Percentiles rank a stretch among this genome's conserved stretches.
Conservation (phyloP, 1,140 invertebrate species). For the Aphelinus atriplicis region DNA sequence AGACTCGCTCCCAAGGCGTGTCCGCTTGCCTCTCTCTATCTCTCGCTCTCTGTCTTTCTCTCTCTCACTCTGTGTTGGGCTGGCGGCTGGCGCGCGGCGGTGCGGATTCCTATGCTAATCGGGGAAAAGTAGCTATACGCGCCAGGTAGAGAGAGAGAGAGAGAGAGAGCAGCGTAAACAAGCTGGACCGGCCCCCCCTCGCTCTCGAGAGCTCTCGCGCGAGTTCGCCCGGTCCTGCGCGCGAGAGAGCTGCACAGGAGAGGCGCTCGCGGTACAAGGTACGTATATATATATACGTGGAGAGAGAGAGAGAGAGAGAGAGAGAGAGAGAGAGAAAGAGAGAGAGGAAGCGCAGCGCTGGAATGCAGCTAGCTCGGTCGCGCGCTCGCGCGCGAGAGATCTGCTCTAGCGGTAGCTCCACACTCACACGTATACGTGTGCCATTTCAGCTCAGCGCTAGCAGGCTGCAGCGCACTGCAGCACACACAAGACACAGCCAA, state of each 20-base stretch:
- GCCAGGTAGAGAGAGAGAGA: neutral
- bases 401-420: too few relatives aligned
- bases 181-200: neutral
- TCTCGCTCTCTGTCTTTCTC: too few relatives aligned
- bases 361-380: too few relatives aligned
- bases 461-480: too few relatives aligned
- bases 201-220: neutral
- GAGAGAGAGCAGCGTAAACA: neutral
- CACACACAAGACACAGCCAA: neutral
- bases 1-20: too few relatives aligned
- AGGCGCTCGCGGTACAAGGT: too few relatives aligned
- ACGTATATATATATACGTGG: neutral
- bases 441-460: too few relatives aligned
- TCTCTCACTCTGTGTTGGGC: too few relatives aligned
- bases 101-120: neutral
- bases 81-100: neutral
- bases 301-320: neutral
- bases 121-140: too few relatives aligned
- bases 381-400: too few relatives aligned
- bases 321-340: neutral
- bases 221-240: neutral
- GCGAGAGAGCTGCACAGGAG: too few relatives aligned
- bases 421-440: too few relatives aligned
- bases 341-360: neutral
- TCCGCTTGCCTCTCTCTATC: neutral